phyloP scores from a whole-genome alignment of 2,888 invertebrate species.

The Drosophila nigricruria region DNA sequence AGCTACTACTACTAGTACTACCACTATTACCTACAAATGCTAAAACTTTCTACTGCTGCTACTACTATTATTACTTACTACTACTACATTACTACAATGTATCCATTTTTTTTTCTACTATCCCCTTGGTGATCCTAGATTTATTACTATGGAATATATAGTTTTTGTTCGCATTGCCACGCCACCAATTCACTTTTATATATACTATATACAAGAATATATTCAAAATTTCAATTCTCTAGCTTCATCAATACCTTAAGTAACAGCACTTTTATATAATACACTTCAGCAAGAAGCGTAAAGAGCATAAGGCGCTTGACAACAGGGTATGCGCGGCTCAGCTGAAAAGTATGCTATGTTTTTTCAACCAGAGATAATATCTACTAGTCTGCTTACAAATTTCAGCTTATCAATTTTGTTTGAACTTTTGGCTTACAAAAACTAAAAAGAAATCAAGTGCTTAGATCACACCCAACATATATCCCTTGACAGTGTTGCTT shows the following conservation, averaged over 20 bases:
- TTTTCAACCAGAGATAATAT: not conserved
- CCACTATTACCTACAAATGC: no score
- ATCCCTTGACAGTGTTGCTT: not conserved
- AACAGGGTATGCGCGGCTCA: not conserved
- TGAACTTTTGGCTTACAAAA: not conserved
- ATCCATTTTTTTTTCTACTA: no score
- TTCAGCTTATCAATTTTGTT: not conserved
- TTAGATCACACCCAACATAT: not conserved
- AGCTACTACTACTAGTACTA: not conserved
- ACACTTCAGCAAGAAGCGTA: not conserved
- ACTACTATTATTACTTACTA: no score
- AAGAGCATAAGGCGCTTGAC: no score
- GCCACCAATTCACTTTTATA: no score
- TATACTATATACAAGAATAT: not conserved
- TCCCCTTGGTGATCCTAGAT: no score
- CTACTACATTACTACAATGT: no score
- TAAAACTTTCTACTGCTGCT: no score
- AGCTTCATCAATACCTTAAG: not conserved
- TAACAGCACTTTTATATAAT: not conserved
- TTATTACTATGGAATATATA: no score
- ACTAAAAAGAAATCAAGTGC: not conserved
- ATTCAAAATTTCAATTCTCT: no score
- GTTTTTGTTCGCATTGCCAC: no score
- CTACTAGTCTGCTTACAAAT: not conserved
- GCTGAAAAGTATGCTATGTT: not conserved